Conservation (phyloP, 2,888 invertebrate genomes). For the Carterocephalus palaemon region DNA sequence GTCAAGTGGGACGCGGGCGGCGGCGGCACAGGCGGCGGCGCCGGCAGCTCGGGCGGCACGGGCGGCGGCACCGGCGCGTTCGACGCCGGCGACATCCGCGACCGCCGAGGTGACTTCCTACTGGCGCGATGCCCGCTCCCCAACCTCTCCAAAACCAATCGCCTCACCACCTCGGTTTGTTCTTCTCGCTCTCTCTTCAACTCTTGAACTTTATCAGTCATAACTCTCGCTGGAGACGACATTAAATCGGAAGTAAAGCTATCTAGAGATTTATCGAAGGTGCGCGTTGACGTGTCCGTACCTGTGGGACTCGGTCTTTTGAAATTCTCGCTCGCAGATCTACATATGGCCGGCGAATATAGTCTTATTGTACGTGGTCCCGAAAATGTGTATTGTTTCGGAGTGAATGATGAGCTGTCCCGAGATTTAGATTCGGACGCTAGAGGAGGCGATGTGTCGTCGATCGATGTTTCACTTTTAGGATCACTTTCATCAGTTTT, state of each 20-base stretch:
- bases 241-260: slow-evolving; percentile 51
- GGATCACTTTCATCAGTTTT: slow-evolving; percentile 5
- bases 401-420: slow-evolving; percentile 27
- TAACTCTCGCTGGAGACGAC: slow-evolving; percentile 58
- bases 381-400: slow-evolving; percentile 36
- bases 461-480: slow-evolving; percentile 36
- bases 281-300: slow-evolving; percentile 47
- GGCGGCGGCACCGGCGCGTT: slow-evolving; percentile 50
- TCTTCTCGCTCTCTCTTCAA: slow-evolving; percentile 88
- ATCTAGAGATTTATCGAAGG: slow-evolving; percentile 45
- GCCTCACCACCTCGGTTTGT: slow-evolving; percentile 90
- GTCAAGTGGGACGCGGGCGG: slow-evolving; percentile 40
- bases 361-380: slow-evolving; percentile 48
- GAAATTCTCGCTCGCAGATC: slow-evolving; percentile 49
- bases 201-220: slow-evolving; percentile 84
- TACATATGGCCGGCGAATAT: slow-evolving; percentile 67
- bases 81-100: slow-evolving; percentile 41
- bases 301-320: slow-evolving; percentile 45
- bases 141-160: slow-evolving; percentile 89
- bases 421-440: slow-evolving; percentile 45
- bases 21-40: slow-evolving; percentile 36
- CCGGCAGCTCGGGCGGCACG: slow-evolving; percentile 45
- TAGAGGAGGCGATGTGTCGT: slow-evolving; percentile 54
- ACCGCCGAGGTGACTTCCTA: slow-evolving; percentile 43
- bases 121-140: slow-evolving; percentile 45